These are phyloP conservation scores for Aphelinus atriplicis DNA, from an alignment of 1,140 invertebrate species.

Conservation along the genomic window DNA sequence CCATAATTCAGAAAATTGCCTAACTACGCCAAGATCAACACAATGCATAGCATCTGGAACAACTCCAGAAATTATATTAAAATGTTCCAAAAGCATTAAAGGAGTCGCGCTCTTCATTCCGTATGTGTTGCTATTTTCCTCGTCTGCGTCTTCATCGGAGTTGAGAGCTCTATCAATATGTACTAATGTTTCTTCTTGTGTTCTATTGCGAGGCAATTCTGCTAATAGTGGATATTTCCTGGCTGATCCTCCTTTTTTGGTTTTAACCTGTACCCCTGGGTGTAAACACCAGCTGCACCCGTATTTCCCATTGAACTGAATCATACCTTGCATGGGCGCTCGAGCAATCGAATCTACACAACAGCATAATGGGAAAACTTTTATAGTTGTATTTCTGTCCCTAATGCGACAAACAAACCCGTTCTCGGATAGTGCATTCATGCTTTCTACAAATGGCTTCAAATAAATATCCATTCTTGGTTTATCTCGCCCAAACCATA, in stretches of 20 bases:
- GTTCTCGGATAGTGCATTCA: constrained; percentile 35
- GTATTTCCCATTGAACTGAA: constrained; percentile 35
- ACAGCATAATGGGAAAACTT: constrained; percentile 31
- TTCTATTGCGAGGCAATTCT: no score
- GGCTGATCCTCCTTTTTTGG: background rate
- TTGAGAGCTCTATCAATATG: no score
- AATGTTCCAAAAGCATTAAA: background rate
- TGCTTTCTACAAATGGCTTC: constrained; percentile 26
- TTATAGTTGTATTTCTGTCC: constrained; percentile 25
- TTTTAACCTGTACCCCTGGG: constrained; percentile 27
- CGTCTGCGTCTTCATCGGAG: background rate
- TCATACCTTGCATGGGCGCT: constrained; percentile 33
- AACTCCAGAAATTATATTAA: no score
- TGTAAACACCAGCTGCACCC: constrained; percentile 40
- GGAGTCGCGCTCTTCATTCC: no score
- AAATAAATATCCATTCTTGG: constrained; percentile 37
- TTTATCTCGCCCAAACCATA: constrained; percentile 40
- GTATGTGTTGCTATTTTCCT: background rate
- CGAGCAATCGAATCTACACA: constrained; percentile 40
- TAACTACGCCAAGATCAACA: constrained; percentile 33
- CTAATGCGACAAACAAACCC: constrained; percentile 31
- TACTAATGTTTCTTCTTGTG: no score
- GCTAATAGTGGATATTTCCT: constrained; percentile 35
- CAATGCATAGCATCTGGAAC: constrained; percentile 37
- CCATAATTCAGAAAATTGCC: constrained; percentile 38